Base-by-base conservation (phyloP, 2,888 invertebrate species). In the Pherbina coryleti region DNA sequence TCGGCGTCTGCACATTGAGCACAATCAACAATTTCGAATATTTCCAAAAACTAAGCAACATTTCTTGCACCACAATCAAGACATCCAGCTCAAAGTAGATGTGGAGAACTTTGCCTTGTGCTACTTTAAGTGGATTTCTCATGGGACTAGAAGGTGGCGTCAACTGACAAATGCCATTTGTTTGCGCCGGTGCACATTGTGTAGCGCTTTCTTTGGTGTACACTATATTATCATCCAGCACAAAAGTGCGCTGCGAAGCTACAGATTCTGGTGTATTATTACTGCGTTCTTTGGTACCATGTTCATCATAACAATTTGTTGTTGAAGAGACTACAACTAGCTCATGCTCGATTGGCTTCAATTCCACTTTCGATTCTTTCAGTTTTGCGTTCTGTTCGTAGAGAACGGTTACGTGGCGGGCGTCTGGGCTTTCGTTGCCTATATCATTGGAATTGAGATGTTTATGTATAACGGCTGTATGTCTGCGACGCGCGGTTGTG, bases 31-130 rank as follows among this genome's bases (percentile, higher is more conserved):
- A 73, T 76, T 86, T 87, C 3, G 86, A 85, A 76, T 84, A 87
- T 78, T 89, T 89, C 89, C 89, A 89, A 78, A 89, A 89, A 22
- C 86, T 86, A 3, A 89, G 80, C 57, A 84, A 73, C 22, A 79
- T 81, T 71, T 89, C 88, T 77, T 89, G 89, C 53, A 90, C 81
- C 8, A 87, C 86, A 62, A 89, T 86, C 0, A 89, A 84, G 71
- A 88, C 84, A 57, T 89, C 89, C 62, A 86, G 78, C 75, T 88
- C 89, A 70, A 86, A 88, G 75, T 84, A 90, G 37, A 88, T 85
- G 60, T 88, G 85, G 5, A 88, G 77, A 17, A 89, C 88, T 28
- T 74, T 79, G 51, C 89, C 89, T 74, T 88, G 77, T 67, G 85
- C 85, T 8, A 82, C 67, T 60, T 86, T 83, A 51, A 90, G 82